phyloP scores from a whole-genome alignment of 2,113 vertebrate species.

The Ailuropoda melanoleuca region DNA sequence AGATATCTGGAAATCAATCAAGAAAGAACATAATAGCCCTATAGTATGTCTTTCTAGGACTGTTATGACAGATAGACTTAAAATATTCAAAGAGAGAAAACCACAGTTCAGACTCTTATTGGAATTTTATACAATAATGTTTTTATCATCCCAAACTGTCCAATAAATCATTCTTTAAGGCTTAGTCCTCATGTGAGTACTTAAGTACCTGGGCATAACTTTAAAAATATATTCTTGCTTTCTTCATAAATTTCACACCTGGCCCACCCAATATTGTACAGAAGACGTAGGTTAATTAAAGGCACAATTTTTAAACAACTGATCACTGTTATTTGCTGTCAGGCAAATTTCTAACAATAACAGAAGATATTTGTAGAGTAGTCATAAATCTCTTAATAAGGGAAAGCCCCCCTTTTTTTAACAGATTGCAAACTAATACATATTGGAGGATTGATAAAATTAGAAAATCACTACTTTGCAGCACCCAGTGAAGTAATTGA shows the following conservation, averaged over 20 bases:
- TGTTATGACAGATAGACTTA: not conserved
- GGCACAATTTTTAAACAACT: not conserved
- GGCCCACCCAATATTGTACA: not conserved
- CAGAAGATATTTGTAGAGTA: not conserved
- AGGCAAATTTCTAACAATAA: not conserved
- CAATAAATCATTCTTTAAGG: not conserved
- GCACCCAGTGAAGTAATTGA: not conserved
- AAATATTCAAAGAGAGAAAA: constrained; percentile 31
- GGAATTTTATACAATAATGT: constrained; percentile 17
- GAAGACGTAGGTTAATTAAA: not conserved
- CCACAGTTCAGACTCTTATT: not conserved
- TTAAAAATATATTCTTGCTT: not conserved
- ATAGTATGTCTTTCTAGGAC: not conserved
- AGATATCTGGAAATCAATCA: not conserved
- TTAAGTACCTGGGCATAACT: not conserved
- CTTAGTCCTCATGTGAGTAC: not conserved
- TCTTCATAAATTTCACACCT: not conserved
- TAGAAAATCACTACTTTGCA: not conserved
- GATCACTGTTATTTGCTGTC: not conserved
- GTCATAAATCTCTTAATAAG: not conserved
- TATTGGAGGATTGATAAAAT: not conserved
- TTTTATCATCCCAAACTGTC: not conserved
- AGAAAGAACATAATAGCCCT: not conserved
- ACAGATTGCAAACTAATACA: not conserved
- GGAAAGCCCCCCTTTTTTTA: not conserved